Base-by-base conservation (phyloP, 2,888 invertebrate species). In the Acrocyrtus sp. region DNA sequence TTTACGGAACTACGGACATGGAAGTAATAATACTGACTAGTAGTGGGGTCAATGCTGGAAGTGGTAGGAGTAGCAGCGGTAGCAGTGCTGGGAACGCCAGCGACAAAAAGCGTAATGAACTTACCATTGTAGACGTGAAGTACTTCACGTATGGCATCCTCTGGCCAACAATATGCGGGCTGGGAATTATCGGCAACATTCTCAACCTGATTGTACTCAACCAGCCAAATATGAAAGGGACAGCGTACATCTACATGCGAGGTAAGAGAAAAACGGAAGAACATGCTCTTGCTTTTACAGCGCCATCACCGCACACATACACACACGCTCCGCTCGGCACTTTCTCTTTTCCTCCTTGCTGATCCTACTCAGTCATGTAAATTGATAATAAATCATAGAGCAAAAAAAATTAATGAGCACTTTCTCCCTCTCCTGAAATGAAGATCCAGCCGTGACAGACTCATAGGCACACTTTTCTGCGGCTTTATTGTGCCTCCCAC, bases 161-260 rank as follows among this genome's bases (percentile, higher is more conserved):
- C 45, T 83, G 92, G 78, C 92, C 92, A 67, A 85, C 88, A 72
- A 90, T 92, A 81, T 91, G 91, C 83, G 85, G 88, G 72, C 85
- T 91, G 74, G 92, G 92, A 53, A 91, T 93, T 81, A 86, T 91
- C 65, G 93, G 93, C 48, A 93, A 93, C 84, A 87, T 91, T 45
- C 87, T 93, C 78, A 93, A 93, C 85, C 86, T 93, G 78, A 87
- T 92, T 80, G 92, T 93, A 21, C 87, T 93, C 74, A 92, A 92
- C 45, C 87, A 92, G 73, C 88, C 90, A 75, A 91, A 91, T 81
- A 90, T 93, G 89, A 88, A 91, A 80, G 91, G 92, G 47, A 90
- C 91, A 0, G 92, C 92, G 45, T 93, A 93, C 84, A 89, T 91
- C 83, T 93, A 92, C 85, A 91, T 91, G 90, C 85, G 90, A 84